Base-by-base conservation (phyloP, 2,888 invertebrate genomes). In the Aleiodes leptofemur region DNA sequence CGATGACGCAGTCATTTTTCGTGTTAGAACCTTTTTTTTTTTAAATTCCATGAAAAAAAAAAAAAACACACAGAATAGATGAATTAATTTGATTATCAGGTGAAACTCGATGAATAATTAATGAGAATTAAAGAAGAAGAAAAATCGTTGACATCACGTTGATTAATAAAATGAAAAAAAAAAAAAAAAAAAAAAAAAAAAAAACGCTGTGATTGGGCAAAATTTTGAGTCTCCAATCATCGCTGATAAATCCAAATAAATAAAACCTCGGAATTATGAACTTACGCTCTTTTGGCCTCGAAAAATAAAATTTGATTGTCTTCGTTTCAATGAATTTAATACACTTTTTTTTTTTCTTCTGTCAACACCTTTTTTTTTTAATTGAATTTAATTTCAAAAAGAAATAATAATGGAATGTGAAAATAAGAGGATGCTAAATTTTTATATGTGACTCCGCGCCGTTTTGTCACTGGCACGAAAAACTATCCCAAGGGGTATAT, bases 1-100 rank as follows among this genome's bases (percentile, higher is more conserved):
- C 53, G 81, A 80, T 88, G 85, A 82, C 43, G 85, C 87, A 71
- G 89, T 89, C 91, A 91, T 91, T 86, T 90, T 91, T 74, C 87
- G 86, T 61, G 86, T 82, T 77, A 91, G 79, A 83, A 82, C 87
- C 91, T 91, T 1, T n/a, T 31, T 69, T 43, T 43, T 69, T 8
- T n/a, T n/a, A n/a, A 38, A 69, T 55, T 69, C 57, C 56, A 14
- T 11, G 23, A 23, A 2, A 13, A 38, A 43, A n/a, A 8, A 57
- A 3, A 38, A 43, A n/a, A 8, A 57, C 0, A 57, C 16, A 53
- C 9, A 43, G 3, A 66, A 14, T 31, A n/a, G 34, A 8, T 56
- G n/a, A 53, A 69, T 31, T 13, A 38, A n/a, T 31, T 3, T 3
- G 5, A 68, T 23, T 11, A 43, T 3, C 11, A 7, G 6, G 14